Percentiles rank a stretch among this genome's conserved stretches.
These are phyloP conservation scores for Nymphalis io DNA, from an alignment of 1,140 invertebrate genomes.

Conservation along the genomic window DNA sequence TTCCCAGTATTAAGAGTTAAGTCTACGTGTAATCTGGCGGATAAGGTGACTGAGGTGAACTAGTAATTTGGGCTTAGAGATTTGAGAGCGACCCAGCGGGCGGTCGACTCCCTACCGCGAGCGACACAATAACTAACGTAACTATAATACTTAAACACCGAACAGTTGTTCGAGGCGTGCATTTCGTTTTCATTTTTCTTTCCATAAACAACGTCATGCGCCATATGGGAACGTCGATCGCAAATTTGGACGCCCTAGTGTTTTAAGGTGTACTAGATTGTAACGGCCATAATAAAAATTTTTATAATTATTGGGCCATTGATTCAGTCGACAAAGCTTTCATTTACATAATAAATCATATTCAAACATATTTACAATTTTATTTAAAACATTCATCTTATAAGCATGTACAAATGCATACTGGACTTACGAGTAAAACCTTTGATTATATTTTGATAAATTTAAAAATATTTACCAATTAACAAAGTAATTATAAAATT, in stretches of 20 bases:
- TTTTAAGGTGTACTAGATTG: slow-evolving; percentile 1
- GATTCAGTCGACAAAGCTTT: too few species aligned
- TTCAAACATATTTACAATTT: too few species aligned
- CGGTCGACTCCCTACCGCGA: slow-evolving; percentile 55
- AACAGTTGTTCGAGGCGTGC: slow-evolving; percentile 64
- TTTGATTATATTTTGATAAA: neutral
- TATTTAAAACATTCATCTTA: too few species aligned
- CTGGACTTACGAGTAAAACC: too few species aligned
- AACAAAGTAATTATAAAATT: slow-evolving; percentile 1
- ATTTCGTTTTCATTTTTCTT: slow-evolving; percentile 61
- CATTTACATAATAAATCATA: too few species aligned
- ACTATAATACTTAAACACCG: slow-evolving; percentile 60
- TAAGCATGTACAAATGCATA: too few species aligned
- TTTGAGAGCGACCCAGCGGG: slow-evolving; percentile 60
- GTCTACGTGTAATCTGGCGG: slow-evolving; percentile 25
- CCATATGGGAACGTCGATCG: slow-evolving; percentile 56
- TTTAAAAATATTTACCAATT: slow-evolving; percentile 2
- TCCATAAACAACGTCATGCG: slow-evolving; percentile 63
- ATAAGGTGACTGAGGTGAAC: slow-evolving; percentile 47
- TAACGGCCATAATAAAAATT: neutral
- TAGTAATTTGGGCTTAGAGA: slow-evolving; percentile 66
- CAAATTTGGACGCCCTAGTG: slow-evolving; percentile 45
- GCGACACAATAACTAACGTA: slow-evolving; percentile 61
- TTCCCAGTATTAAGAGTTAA: neutral
- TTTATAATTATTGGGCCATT: too few species aligned